Percentiles rank a stretch among this genome's conserved stretches.
These are phyloP conservation scores for Pleuronectes platessa DNA, from an alignment of 2,113 vertebrate species.

Conservation along the genomic window DNA sequence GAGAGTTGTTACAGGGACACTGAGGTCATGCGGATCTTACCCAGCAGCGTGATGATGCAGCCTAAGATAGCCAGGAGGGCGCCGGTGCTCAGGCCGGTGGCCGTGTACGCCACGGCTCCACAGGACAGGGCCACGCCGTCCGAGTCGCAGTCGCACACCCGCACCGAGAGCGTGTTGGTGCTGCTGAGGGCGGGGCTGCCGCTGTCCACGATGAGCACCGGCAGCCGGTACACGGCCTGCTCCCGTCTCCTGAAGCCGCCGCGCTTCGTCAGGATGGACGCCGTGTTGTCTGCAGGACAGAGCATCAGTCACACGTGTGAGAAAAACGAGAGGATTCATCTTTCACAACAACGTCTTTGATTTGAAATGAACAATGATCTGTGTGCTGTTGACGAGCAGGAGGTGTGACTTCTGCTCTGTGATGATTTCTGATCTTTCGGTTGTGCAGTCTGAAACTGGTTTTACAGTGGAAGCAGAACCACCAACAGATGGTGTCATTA, in stretches of 20 bases:
- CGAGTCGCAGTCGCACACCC: slow-evolving; percentile 91
- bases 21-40: slow-evolving; percentile 77
- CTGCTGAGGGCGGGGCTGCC: slow-evolving; percentile 94
- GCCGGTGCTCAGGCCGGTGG: slow-evolving; percentile 93
- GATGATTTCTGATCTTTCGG: neutral
- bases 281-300: slow-evolving; percentile 90
- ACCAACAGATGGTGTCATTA: slow-evolving; percentile 74
- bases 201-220: slow-evolving; percentile 93
- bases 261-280: slow-evolving; percentile 89
- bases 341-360: no score
- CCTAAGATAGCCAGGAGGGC: slow-evolving; percentile 94
- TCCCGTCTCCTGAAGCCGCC: slow-evolving; percentile 91
- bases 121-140: slow-evolving; percentile 91
- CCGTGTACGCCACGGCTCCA: slow-evolving; percentile 90
- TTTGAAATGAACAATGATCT: no score
- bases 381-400: slow-evolving; percentile 2
- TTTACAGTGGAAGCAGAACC: slow-evolving; percentile 52
- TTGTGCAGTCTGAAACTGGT: slow-evolving; percentile 25
- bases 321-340: no score
- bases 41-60: slow-evolving; percentile 92
- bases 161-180: slow-evolving; percentile 94
- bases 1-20: neutral
- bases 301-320: neutral
- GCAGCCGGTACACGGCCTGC: slow-evolving; percentile 90
- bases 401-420: neutral